Conservation (phyloP, 2,797 vertebrate genomes). For the Galaxias olidus region DNA sequence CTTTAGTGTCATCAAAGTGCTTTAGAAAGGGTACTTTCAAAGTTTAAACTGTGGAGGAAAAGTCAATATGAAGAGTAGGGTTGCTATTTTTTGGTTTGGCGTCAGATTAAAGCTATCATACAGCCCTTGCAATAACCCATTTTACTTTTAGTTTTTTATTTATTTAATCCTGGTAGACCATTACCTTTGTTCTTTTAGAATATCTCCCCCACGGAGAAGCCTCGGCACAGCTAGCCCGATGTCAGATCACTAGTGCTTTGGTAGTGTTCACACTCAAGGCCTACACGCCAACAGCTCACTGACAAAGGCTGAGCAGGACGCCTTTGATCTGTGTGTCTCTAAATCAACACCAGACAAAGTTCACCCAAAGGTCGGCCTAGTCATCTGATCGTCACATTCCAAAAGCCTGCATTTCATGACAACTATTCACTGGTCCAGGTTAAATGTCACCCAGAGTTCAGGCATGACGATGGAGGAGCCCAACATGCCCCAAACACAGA, state of each 20-base stretch:
- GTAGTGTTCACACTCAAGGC: constrained; percentile 62
- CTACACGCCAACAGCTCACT: constrained; percentile 52
- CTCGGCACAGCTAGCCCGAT: constrained; percentile 4
- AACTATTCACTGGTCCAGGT: constrained; percentile 61
- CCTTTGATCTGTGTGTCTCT: constrained; percentile 77
- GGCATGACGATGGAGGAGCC: constrained; percentile 50
- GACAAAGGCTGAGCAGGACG: constrained; percentile 56
- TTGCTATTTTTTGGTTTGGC: not conserved
- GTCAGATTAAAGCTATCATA: no score
- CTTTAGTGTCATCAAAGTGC: constrained; percentile 62
- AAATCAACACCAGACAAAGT: constrained; percentile 82
- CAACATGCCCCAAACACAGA: constrained; percentile 32
- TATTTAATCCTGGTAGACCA: no score
- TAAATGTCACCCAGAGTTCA: constrained; percentile 72
- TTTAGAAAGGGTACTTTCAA: constrained; percentile 65
- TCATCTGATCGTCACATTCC: constrained; percentile 80
- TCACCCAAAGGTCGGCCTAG: constrained; percentile 78
- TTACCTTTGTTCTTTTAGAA: not conserved
- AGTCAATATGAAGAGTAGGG: constrained; percentile 64
- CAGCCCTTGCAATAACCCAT: no score
- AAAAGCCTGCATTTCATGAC: constrained; percentile 67
- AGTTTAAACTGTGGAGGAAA: constrained; percentile 63
- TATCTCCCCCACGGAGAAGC: no score
- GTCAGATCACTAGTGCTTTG: constrained; percentile 39
- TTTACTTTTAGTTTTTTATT: no score